Evolutionary conservation across 92 coral and sea anemone genomes (phyloP).

Genomic region (Porites lobata): DNA sequence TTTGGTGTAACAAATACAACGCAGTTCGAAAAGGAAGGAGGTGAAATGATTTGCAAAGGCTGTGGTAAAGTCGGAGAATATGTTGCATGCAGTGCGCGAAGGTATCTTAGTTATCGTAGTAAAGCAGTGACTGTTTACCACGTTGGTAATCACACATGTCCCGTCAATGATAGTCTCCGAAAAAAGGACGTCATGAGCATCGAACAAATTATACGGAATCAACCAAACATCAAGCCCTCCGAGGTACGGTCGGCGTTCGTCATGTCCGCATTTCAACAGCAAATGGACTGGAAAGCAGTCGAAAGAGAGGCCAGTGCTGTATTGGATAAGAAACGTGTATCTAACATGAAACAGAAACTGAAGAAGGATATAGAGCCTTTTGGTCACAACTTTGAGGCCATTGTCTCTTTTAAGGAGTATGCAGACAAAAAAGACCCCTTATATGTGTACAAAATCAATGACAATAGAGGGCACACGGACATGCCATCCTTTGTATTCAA

Average conservation of each 20-base stretch:
- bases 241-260: slow-evolving; percentile 45
- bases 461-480: slow-evolving; percentile 70
- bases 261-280: slow-evolving; percentile 50
- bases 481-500: slow-evolving; percentile 74
- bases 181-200: slow-evolving; percentile 36
- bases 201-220: slow-evolving; percentile 43
- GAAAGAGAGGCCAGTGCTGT: slow-evolving; percentile 60
- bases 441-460: slow-evolving; percentile 65
- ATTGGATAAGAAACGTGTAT: slow-evolving; percentile 54
- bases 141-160: slow-evolving; percentile 75
- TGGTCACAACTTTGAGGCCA: slow-evolving; percentile 77
- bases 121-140: slow-evolving; percentile 65
- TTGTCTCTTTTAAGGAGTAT: slow-evolving; percentile 70
- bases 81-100: slow-evolving; percentile 65
- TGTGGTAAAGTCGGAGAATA: slow-evolving; percentile 33
- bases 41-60: slow-evolving; percentile 29
- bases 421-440: slow-evolving; percentile 73
- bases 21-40: slow-evolving; percentile 20
- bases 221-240: slow-evolving; percentile 62
- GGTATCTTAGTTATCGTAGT: slow-evolving; percentile 52
- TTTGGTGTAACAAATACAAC: slow-evolving; percentile 12
- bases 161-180: slow-evolving; percentile 36
- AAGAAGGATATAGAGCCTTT: slow-evolving; percentile 67
- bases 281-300: slow-evolving; percentile 61
- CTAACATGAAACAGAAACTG: slow-evolving; percentile 64